phyloP scores from a whole-genome alignment of 2,888 invertebrate species.

The Xylota segnis region DNA sequence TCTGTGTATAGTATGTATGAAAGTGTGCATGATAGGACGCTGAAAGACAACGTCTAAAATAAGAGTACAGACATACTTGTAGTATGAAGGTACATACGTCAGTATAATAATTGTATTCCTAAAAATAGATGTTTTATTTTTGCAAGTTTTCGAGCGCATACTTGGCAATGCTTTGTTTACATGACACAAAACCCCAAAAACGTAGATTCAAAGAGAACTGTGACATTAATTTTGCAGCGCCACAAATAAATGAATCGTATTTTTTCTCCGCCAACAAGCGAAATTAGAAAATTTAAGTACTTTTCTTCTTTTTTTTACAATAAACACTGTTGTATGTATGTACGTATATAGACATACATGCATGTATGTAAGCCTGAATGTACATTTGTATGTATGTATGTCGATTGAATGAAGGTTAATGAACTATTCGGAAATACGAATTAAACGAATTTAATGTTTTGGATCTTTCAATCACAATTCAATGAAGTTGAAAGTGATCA shows the following conservation, averaged over 20 bases:
- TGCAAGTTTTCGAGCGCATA: not conserved
- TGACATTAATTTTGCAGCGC: constrained; percentile 1
- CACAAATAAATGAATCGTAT: not conserved
- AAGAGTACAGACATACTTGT: no score
- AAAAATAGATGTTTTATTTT: not conserved
- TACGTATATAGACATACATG: not conserved
- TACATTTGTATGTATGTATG: not conserved
- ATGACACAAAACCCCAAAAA: not conserved
- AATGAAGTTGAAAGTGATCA: no score
- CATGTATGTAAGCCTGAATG: not conserved
- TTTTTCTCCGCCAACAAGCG: not conserved
- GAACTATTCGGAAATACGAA: constrained; percentile 31
- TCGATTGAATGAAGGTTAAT: constrained; percentile 1
- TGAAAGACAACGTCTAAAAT: no score
- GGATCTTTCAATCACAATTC: no score
- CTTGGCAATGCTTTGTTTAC: not conserved
- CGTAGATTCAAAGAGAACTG: not conserved
- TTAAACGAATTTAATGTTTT: constrained; percentile 16
- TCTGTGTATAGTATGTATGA: no score
- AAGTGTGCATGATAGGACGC: not conserved
- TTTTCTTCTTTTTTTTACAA: no score
- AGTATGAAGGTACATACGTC: not conserved
- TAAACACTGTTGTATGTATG: not conserved
- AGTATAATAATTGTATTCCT: not conserved
- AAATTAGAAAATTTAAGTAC: not conserved